These are phyloP conservation scores for Dendrophyllia cribrosa DNA, from an alignment of 64 coral and sea anemone genomes.

Conservation along the genomic window DNA sequence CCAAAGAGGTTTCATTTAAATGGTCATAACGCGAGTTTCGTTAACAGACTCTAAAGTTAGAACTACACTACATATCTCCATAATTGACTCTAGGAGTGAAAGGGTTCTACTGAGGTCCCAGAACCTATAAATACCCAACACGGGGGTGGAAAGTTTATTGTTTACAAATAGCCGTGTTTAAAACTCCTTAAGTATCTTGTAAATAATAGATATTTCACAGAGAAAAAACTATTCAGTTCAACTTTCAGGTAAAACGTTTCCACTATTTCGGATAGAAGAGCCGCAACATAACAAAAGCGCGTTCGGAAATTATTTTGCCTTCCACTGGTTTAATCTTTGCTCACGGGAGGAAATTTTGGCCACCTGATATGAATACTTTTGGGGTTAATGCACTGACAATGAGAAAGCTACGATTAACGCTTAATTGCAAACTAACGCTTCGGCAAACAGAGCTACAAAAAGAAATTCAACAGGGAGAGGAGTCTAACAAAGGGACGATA, in stretches of 20 bases:
- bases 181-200: conserved; percentile 75
- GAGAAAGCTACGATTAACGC: conserved; percentile 40
- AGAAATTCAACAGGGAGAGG: neutral
- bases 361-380: conserved; percentile 3
- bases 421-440: conserved; percentile 65
- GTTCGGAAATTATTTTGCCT: neutral
- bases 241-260: neutral
- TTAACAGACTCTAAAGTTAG: too few relatives aligned
- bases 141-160: conserved; percentile 35
- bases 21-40: too few relatives aligned
- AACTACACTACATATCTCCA: neutral
- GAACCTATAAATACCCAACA: conserved; percentile 10
- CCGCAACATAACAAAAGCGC: neutral
- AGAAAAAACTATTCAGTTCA: conserved; percentile 44
- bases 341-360: neutral
- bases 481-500: neutral
- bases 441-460: conserved; percentile 58
- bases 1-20: too few relatives aligned
- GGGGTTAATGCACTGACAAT: conserved; percentile 20
- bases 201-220: conserved; percentile 54
- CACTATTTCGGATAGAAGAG: neutral
- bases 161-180: conserved; percentile 82
- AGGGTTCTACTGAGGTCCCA: neutral
- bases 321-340: neutral
- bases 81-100: conserved; percentile 19